Base-by-base conservation (phyloP, 2,888 invertebrate genomes). In the Dermolepida albohirtum region DNA sequence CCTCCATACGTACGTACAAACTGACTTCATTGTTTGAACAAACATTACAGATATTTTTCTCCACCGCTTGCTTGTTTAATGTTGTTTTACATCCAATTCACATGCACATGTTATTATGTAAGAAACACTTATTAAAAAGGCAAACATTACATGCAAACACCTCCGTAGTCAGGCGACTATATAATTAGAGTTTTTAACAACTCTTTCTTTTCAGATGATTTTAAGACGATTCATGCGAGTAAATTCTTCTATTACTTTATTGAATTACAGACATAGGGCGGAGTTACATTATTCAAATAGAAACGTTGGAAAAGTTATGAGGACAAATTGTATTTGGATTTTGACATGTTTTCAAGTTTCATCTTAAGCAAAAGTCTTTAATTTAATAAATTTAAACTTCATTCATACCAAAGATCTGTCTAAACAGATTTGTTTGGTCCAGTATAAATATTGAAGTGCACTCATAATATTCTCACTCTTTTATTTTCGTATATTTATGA, bases 121-220 rank as follows among this genome's bases (percentile, higher is more conserved):
- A 64, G 52, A 54, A 44, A 40, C 40, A 52, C 64, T 64, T 64
- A 64, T 64, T 64, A 52, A 64, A 64, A 51, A 64, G 64, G 5
- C 44, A 64, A 64, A 64, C 64, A 64, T 64, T 64, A 52, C 64
- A 49, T 59, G 59, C 59, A 59, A 59, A 59, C 59, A 59, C 14
- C 27, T 59, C 14, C 44, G 44, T 54, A 41, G 59, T 59, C 44
- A 59, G 59, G 29, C 59, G 44, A 44, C 29, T 59, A 29, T 47
- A 27, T 47, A 59, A 59, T 59, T 59, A 59, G 59, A 59, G 29
- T 59, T 59, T 59, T 59, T 29, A 59, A 47, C 59, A 59, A 59
- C 59, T 59, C 27, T 47, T 59, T 59, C 44, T 59, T 59, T 29
- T 4, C 44, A 27, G 44, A 59, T 44, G 29, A 57, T 27, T 57